Evolutionary conservation across 2,888 invertebrate species (phyloP).

Genomic region (Ophion ellenae): DNA sequence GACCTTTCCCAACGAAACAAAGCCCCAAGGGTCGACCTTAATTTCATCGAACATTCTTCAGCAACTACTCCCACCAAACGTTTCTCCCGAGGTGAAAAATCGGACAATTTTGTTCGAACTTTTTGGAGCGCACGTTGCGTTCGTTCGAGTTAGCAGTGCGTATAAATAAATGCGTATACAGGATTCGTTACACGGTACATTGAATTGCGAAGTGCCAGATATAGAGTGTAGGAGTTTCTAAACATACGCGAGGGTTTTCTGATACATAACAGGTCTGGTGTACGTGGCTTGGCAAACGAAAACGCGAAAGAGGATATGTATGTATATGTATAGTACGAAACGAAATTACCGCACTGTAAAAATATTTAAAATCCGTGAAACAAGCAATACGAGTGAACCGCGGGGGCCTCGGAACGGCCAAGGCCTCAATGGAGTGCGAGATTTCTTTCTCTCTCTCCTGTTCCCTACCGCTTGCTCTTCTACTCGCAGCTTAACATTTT

Average conservation of each 20-base stretch:
- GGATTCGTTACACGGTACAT: slow-evolving; percentile 28
- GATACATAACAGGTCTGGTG: slow-evolving; percentile 63
- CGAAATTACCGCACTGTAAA: slow-evolving; percentile 68
- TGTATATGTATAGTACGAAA: slow-evolving; percentile 52
- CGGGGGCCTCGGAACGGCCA: slow-evolving; percentile 64
- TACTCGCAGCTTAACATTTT: slow-evolving; percentile 25
- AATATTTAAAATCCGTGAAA: slow-evolving; percentile 74
- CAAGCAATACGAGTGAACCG: slow-evolving; percentile 62
- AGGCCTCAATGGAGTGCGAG: slow-evolving; percentile 58
- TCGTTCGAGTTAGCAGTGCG: neutral
- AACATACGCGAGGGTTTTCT: slow-evolving; percentile 55
- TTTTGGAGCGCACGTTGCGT: neutral
- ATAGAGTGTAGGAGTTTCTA: slow-evolving; percentile 59
- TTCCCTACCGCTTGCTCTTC: slow-evolving; percentile 17
- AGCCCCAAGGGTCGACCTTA: too few relatives aligned
- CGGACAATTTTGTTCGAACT: neutral
- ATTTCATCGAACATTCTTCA: neutral
- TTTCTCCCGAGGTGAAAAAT: neutral
- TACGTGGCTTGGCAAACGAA: slow-evolving; percentile 2
- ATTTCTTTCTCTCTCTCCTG: slow-evolving; percentile 11
- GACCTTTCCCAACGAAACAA: too few relatives aligned
- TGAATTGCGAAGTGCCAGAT: slow-evolving; percentile 62
- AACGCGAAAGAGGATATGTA: slow-evolving; percentile 14
- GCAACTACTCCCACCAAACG: neutral
- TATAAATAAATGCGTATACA: slow-evolving; percentile 35